Evolutionary conservation across 92 coral and sea anemone species (phyloP).

Genomic region (Epizoanthus illoricatus): DNA sequence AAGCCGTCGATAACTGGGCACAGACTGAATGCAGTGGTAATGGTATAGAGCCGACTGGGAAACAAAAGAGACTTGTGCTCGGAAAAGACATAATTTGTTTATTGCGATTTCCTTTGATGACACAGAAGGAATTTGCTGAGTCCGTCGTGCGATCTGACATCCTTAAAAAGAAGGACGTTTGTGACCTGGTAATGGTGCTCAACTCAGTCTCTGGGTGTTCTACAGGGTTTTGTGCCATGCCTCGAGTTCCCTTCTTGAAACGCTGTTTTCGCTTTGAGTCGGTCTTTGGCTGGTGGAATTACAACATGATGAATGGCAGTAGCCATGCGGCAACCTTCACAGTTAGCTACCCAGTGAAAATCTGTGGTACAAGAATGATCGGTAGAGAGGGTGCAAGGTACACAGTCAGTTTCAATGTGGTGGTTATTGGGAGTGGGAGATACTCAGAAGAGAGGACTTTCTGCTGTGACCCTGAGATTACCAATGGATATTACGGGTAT

Average conservation of each 20-base stretch:
- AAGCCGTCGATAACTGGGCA: too few relatives aligned
- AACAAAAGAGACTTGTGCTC: too few relatives aligned
- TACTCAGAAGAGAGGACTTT: too few relatives aligned
- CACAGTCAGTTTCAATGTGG: slow-evolving; percentile 23
- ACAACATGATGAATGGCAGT: slow-evolving; percentile 49
- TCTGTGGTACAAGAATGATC: slow-evolving; percentile 67
- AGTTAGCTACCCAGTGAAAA: slow-evolving; percentile 45
- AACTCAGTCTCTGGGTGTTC: slow-evolving; percentile 40
- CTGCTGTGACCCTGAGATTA: slow-evolving; percentile 30
- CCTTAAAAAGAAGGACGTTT: slow-evolving; percentile 60
- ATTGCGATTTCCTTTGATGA: slow-evolving; percentile 71
- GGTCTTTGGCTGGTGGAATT: slow-evolving; percentile 50
- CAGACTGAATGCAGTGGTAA: too few relatives aligned
- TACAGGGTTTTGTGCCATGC: slow-evolving; percentile 40
- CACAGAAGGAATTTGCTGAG: slow-evolving; percentile 56
- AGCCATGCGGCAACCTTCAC: slow-evolving; percentile 59
- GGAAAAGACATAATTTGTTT: too few relatives aligned
- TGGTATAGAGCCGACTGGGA: too few relatives aligned
- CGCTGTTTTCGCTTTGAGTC: slow-evolving; percentile 38
- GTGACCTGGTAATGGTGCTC: slow-evolving; percentile 47
- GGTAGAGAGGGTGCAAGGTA: slow-evolving; percentile 65
- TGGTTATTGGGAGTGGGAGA: too few relatives aligned
- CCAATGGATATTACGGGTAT: slow-evolving; percentile 60
- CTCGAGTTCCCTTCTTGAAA: slow-evolving; percentile 35
- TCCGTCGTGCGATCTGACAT: slow-evolving; percentile 56